Evolutionary conservation across 2,113 vertebrate species (phyloP), one percentile per base, ranked within the genome.

Genomic region (Erinaceus europaeus): DNA sequence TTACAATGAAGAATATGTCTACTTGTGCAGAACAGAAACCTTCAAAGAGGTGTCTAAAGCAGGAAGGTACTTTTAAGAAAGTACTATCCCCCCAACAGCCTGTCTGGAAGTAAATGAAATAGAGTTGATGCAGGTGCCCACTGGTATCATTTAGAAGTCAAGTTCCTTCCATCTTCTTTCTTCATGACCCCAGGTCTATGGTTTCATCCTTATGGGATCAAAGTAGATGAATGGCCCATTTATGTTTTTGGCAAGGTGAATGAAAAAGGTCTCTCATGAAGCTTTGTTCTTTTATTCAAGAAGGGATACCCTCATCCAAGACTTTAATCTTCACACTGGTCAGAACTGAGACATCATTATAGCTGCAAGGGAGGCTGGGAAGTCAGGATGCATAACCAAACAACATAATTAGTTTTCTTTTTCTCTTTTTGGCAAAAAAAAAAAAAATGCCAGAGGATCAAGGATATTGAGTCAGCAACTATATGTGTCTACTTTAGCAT

Each of bases 61-160:
- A 29, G 62, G 68, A 76, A 10, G 5, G 53, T 32, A 21, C 21
- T 38, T n/a, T 61, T n/a, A 20, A 27, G 27, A 50, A 29, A 90
- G 36, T 61, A n/a, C 15, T 29, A 14, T 27, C 79, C 29, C 57
- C 52, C 5, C 34, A 15, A 34, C 27, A 14, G 25, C 6, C n/a
- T 46, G 3, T 20, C 40, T 55, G n/a, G 53, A 71, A 64, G 12
- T 11, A 17, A n/a, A 18, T 61, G 10, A 53, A 50, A 20, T 4
- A 13, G 21, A 12, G 27, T 9, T 57, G 13, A 32, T n/a, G 6
- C 10, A 11, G 32, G 25, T 52, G n/a, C 18, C 42, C 77, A 52
- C 32, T 38, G 46, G 57, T 42, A 46, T 34, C 59, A 32, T 69
- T 76, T 69, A 38, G 38, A 86, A 86, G 62, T n/a, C 62, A 65